Base-by-base conservation (phyloP, 2,797 vertebrate species). In the Bovichtus diacanthus region DNA sequence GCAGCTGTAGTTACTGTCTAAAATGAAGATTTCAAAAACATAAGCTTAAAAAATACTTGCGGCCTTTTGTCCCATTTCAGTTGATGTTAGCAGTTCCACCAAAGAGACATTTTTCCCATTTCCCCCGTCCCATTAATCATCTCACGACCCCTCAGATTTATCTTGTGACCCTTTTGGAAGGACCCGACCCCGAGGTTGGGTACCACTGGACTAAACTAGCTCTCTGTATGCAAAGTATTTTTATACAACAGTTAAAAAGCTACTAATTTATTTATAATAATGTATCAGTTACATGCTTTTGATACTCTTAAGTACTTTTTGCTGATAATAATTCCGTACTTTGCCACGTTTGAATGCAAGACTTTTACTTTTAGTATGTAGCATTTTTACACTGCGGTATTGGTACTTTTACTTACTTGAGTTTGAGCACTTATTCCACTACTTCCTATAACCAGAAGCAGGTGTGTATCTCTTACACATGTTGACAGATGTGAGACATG, bases 111-210 rank as follows among this genome's bases (percentile, higher is more conserved):
- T 54, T 69, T 54, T 54, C 8, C 63, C 7, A 46, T 68, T 68
- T n/a, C 39, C 31, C 21, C 49, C 13, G 25, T 44, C 34, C 15
- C 54, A 66, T 72, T 25, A 47, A 72, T 72, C 47, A 78, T 51
- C 27, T 13, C 53, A 36, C 3, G 6, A 70, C 36, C 53, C n/a
- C 27, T 36, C 12, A 43, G 36, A 27, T 51, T 13, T 58, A 58
- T 43, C 8, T 18, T 19, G 11, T 36, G 66, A 56, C 59, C 74
- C 19, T 25, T n/a, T 46, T 58, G 13, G 5, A 53, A 23, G 25
- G 31, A 4, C 19, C 39, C 0, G 0, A 19, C 23, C 11, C 39
- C 6, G 25, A 18, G 2, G 25, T 39, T 59, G 46, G n/a, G 13
- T 59, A 46, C 44, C 21, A 27, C 25, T 34, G 51, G 34, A 7